phyloP scores from a whole-genome alignment of 2,797 vertebrate species.

The Sciaenops ocellatus region DNA sequence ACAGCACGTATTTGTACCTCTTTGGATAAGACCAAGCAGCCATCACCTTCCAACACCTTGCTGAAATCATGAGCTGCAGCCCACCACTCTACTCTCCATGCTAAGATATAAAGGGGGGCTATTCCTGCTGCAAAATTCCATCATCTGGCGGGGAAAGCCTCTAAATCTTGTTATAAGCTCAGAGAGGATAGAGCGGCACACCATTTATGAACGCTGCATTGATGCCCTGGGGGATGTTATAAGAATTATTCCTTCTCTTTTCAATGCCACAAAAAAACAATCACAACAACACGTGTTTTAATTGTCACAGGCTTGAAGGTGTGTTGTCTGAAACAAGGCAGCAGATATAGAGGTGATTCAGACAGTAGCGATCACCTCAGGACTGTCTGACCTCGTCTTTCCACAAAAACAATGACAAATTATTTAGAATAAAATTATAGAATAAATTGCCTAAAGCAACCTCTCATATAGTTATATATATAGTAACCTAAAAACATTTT shows the following conservation, averaged over 20 bases:
- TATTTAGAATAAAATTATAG: conserved; percentile 7
- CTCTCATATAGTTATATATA: not conserved
- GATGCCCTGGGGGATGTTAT: conserved; percentile 66
- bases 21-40: conserved; percentile 33
- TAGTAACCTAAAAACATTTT: conserved; percentile 14
- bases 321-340: conserved; percentile 41
- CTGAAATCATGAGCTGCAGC: conserved; percentile 51
- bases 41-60: conserved; percentile 49
- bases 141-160: conserved; percentile 81
- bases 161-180: conserved; percentile 85
- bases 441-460: conserved; percentile 22
- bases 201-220: conserved; percentile 78
- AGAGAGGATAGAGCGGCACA: conserved; percentile 81
- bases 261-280: conserved; percentile 55
- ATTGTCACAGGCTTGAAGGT: conserved; percentile 57
- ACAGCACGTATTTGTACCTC: not conserved
- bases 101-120: conserved; percentile 65
- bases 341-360: conserved; percentile 29
- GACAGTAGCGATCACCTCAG: conserved; percentile 38
- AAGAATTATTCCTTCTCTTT: conserved; percentile 72
- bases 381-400: conserved; percentile 26
- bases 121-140: conserved; percentile 76
- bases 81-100: conserved; percentile 56
- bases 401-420: conserved; percentile 26
- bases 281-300: conserved; percentile 60